Conservation (phyloP, 2,797 vertebrate genomes). For the Gastrophryne carolinensis region DNA sequence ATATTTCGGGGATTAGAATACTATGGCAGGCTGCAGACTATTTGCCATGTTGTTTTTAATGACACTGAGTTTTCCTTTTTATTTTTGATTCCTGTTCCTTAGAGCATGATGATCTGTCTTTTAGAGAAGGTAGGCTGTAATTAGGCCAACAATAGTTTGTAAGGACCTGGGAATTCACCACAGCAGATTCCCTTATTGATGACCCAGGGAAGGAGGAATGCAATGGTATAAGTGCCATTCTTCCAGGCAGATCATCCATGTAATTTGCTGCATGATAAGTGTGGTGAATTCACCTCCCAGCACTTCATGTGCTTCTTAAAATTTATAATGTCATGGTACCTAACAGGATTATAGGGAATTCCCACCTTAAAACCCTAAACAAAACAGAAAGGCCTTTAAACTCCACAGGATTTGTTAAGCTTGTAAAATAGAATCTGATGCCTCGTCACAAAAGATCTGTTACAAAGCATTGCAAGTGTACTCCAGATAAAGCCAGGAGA, state of each 20-base stretch:
- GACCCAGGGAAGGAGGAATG: constrained; percentile 9
- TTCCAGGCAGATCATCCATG: constrained; percentile 19
- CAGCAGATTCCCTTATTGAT: not conserved
- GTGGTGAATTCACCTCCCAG: not conserved
- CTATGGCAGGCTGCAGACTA: no score
- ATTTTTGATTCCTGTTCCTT: not conserved
- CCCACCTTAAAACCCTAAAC: constrained; percentile 32
- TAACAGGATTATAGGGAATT: constrained; percentile 46
- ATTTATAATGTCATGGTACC: constrained; percentile 41
- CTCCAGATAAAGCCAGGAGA: constrained; percentile 8
- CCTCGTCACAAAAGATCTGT: constrained; percentile 22
- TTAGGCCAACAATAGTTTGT: not conserved
- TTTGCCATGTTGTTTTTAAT: no score
- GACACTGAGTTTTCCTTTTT: no score
- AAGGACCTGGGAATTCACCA: not conserved
- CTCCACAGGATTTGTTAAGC: constrained; percentile 9
- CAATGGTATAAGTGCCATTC: not conserved
- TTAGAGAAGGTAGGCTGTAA: not conserved
- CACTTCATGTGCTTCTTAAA: constrained; percentile 16
- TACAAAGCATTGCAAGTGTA: constrained; percentile 12
- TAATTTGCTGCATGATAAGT: constrained; percentile 18
- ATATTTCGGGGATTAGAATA: no score
- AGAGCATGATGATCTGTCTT: not conserved
- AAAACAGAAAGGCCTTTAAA: constrained; percentile 26
- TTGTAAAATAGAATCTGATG: constrained; percentile 38